Conservation (phyloP, 1,140 invertebrate genomes). For the Hirudo medicinalis region DNA sequence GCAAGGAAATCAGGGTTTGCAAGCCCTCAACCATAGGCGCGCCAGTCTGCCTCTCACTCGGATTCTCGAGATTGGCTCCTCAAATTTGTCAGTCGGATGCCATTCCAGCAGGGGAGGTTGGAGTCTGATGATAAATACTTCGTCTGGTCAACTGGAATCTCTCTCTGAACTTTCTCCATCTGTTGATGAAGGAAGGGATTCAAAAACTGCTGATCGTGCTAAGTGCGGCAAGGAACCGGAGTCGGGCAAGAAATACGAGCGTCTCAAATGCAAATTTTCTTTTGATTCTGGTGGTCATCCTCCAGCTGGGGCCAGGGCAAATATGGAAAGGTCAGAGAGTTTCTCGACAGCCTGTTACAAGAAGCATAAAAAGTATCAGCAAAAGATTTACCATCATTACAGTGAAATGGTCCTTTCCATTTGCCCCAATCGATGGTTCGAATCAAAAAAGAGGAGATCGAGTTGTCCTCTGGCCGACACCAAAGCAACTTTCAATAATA, state of each 20-base stretch:
- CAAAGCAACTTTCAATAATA: background rate
- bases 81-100: background rate
- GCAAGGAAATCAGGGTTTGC: slow-evolving; percentile 26
- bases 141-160: background rate
- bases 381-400: slow-evolving; percentile 2
- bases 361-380: background rate
- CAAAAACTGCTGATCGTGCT: background rate
- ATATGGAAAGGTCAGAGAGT: background rate
- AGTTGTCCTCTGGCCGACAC: background rate
- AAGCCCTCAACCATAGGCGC: slow-evolving; percentile 20
- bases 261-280: slow-evolving; percentile 6
- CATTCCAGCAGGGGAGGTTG: background rate
- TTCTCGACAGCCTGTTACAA: background rate
- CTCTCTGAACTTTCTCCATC: background rate
- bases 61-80: slow-evolving; percentile 18
- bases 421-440: slow-evolving; percentile 7
- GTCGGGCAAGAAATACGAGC: background rate
- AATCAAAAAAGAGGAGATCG: background rate
- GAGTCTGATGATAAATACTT: background rate
- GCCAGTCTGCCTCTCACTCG: slow-evolving; percentile 24
- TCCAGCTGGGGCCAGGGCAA: background rate
- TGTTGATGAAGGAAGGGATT: background rate
- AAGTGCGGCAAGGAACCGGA: background rate
- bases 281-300: background rate
- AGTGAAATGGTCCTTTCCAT: slow-evolving; percentile 9